Percentiles rank a stretch among this genome's conserved stretches.
Evolutionary conservation across 2,888 invertebrate genomes (phyloP).

Genomic region (Lacanobia oleracea): DNA sequence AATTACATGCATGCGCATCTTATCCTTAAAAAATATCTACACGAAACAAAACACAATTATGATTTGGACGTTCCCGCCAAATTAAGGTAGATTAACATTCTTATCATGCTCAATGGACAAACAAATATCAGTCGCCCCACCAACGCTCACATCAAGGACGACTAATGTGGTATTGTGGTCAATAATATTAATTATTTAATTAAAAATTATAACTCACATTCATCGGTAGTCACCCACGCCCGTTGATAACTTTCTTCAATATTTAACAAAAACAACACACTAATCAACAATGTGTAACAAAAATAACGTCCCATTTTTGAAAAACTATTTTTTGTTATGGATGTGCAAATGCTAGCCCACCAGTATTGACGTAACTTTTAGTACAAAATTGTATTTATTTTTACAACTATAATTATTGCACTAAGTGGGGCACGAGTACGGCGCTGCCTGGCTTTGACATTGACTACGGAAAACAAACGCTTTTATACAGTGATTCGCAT

Average conservation of each 20-base stretch:
- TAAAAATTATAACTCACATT: constrained; percentile 75
- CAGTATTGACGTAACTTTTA: background rate
- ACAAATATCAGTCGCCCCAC: constrained; percentile 14
- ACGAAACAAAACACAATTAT: constrained; percentile 23
- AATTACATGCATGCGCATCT: constrained; percentile 7
- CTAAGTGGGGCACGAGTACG: constrained; percentile 59
- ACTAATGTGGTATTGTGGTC: constrained; percentile 22
- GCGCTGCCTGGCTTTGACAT: constrained; percentile 63
- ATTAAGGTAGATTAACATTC: constrained; percentile 43
- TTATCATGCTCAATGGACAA: constrained; percentile 31
- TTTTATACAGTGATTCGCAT: constrained; percentile 67
- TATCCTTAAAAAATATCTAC: constrained; percentile 27
- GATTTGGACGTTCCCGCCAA: constrained; percentile 26
- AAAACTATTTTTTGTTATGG: background rate
- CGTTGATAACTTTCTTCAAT: constrained; percentile 51
- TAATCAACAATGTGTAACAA: constrained; percentile 24
- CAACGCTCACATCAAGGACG: constrained; percentile 27
- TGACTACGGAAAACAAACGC: constrained; percentile 63
- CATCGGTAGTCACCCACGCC: constrained; percentile 80
- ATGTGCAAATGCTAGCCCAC: background rate
- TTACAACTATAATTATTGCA: constrained; percentile 21
- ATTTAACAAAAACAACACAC: constrained; percentile 62
- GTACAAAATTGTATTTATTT: constrained; percentile 11
- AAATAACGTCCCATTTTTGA: constrained; percentile 55
- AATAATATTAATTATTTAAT: constrained; percentile 3